Percentiles rank a stretch among this genome's conserved stretches.
phyloP scores from a whole-genome alignment of 2,113 vertebrate genomes.

The Aleadryas rufinucha region DNA sequence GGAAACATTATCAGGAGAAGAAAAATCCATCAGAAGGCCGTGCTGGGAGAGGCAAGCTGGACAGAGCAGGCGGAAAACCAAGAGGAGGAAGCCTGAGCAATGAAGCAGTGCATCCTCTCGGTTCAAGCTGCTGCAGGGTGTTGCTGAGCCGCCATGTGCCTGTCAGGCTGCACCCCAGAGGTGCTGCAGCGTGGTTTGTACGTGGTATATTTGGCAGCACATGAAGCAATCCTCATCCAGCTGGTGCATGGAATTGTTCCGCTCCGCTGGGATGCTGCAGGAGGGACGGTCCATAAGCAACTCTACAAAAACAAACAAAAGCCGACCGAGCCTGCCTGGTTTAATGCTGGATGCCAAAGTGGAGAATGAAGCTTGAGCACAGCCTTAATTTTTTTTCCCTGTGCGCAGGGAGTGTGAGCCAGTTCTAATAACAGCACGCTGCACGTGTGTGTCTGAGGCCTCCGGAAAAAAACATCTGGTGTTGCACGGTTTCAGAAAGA shows the following conservation, averaged over 20 bases:
- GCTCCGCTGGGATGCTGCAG: background rate
- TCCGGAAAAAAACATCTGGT: slow-evolving; percentile 31
- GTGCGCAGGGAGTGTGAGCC: background rate
- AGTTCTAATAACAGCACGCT: slow-evolving; percentile 18
- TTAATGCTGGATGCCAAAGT: slow-evolving; percentile 7
- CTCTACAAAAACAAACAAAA: slow-evolving; percentile 7
- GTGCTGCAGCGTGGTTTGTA: background rate
- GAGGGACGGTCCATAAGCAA: background rate
- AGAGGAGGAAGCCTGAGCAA: background rate
- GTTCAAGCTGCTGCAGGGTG: background rate
- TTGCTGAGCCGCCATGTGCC: background rate
- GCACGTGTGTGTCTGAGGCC: slow-evolving; percentile 35
- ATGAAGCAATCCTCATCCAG: background rate
- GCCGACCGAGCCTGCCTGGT: background rate
- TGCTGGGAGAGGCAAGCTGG: background rate
- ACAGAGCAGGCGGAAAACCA: background rate
- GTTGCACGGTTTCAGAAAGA: background rate
- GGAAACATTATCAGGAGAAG: background rate
- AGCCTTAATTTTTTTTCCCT: background rate
- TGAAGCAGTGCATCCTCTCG: background rate
- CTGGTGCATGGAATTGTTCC: background rate
- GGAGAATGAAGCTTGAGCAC: background rate
- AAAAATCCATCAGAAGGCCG: background rate
- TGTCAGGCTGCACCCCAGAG: slow-evolving; percentile 4
- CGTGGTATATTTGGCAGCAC: background rate